Evolutionary conservation across 1,140 invertebrate genomes (phyloP), one percentile per base, ranked within the genome.

Genomic region (Drosophila sturtevanti): DNA sequence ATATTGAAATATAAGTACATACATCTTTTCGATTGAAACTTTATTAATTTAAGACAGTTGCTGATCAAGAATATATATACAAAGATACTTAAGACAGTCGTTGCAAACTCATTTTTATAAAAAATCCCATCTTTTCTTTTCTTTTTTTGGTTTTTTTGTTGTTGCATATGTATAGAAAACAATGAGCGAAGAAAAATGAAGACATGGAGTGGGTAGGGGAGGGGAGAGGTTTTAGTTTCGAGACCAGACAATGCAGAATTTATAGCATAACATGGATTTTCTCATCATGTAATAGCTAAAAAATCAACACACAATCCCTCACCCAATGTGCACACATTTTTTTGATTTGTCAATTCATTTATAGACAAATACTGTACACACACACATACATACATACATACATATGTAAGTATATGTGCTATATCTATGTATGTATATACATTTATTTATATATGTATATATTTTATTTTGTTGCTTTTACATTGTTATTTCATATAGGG

Each of bases 261-360:
- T 87, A 89, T 87, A 89, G 84, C 82, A 89, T 87, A 87, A 87
- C 82, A 89, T 58, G 73, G 74, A 75, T 82, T 75, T 87, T 87
- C 76, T 76, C 82, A 82, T 89, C 84, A 87, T 87, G 82, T 87
- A 87, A 87, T 87, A 82, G 58, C 67, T 56, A 48, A 61, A 68
- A 68, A 60, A 16, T 48, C 35, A 68, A 37, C 52, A 12, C 55
- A 69, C 56, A 14, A 64, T 58, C 51, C 4, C 41, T 21, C 27
- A 44, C 41, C 14, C 41, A 48, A 48, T 48, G 35, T 37, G 64
- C 80, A 72, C 75, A 79, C 27, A 31, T 6, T 6, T 6, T 6
- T 87, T 87, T 86, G 70, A 87, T 87, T 86, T 86, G 82, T 86
- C 82, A 87, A 86, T 86, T 81, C 84, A 82, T 85, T 89, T 89